Evolutionary conservation across 2,113 vertebrate species (phyloP), one percentile per base, ranked within the genome.

Genomic region (Ceyx margarethae): DNA sequence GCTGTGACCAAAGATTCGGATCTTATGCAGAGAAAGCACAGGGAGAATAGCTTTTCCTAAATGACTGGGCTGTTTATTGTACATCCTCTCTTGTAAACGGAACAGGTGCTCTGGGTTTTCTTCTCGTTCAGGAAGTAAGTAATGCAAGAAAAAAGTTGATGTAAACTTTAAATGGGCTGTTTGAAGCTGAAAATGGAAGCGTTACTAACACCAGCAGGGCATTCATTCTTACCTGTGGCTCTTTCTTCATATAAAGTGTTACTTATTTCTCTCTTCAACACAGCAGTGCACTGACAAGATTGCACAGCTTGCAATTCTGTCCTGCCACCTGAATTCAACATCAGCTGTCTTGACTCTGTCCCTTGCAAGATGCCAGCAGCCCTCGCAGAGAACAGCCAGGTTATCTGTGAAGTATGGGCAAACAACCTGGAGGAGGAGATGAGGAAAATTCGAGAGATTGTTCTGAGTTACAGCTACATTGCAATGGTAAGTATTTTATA

Each of bases 321-420:
- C 2, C 54, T 56, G 37, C n/a, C n/a, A 29, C 65, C 33, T 28
- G 93, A 90, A 50, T 86, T 87, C 53, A 40, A 26, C 81, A 29
- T 58, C 58, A 31, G 45, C 91, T 54, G 62, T 22, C 87, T 95
- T 87, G 93, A 90, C 65, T 62, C 81, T 74, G 95, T 79, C 65
- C 68, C 66, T 84, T 97, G 97, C 98, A 98, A 96, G 96, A 99
- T 99, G 99, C 99, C 99, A 84, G 99, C 99, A 46, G 99, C 99
- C 78, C 98, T 99, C 93, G 98, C 98, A 95, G 99, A 99, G 96
- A 99, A 99, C 89, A 99, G 98, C 96, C 99, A 99, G 97, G 99
- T 99, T 69, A 99, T 99, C 97, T 99, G 99, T 96, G 99, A 99
- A 91, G 99, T 99, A 75, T 99, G 99, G 99, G 99, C 99, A 57